Percentiles rank a stretch among this genome's conserved stretches.
phyloP scores from a whole-genome alignment of 2,113 vertebrate species.

The Paratilapia polleni region DNA sequence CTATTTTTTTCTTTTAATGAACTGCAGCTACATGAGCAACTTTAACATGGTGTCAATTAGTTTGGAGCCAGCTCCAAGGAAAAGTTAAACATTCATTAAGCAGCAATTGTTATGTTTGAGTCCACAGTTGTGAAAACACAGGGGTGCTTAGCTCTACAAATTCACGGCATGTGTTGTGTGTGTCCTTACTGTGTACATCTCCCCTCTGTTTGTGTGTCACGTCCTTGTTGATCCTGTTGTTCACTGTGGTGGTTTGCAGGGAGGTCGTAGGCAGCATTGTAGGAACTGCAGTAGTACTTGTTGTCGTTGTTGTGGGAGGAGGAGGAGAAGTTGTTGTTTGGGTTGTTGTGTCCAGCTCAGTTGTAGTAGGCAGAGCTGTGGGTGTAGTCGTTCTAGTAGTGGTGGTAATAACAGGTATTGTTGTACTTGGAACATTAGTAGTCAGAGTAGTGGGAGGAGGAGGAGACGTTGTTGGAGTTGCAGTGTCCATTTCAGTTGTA shows the following conservation, averaged over 20 bases:
- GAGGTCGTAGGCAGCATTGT: background rate
- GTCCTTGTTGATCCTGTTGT: slow-evolving; percentile 86
- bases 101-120: background rate
- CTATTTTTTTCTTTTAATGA: no score
- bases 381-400: background rate
- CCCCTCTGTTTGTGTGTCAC: slow-evolving; percentile 87
- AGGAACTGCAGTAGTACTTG: background rate
- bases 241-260: slow-evolving; percentile 67
- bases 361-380: background rate
- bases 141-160: accelerated
- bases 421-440: background rate
- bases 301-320: background rate
- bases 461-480: background rate
- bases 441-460: background rate
- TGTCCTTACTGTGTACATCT: slow-evolving; percentile 92
- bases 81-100: background rate
- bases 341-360: background rate
- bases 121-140: background rate
- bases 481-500: background rate
- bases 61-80: no score
- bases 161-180: background rate
- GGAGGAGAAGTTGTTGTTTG: background rate
- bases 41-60: background rate
- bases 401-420: background rate
- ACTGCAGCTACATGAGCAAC: background rate